These are phyloP conservation scores for Cephus rjabovi DNA, from an alignment of 2,888 invertebrate species.

Conservation along the genomic window DNA sequence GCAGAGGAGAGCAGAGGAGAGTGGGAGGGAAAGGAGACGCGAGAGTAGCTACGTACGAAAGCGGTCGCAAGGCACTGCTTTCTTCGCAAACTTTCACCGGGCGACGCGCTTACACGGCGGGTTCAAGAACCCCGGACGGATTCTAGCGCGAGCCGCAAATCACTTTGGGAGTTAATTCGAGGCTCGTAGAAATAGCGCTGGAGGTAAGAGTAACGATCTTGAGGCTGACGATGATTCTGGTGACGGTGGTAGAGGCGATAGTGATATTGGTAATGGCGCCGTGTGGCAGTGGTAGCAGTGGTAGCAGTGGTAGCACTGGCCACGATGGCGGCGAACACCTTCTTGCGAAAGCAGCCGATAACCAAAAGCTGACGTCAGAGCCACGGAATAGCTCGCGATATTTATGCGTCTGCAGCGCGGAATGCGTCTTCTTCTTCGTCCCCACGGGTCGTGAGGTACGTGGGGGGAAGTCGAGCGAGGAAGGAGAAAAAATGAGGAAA, in stretches of 20 bases:
- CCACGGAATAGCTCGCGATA: background rate
- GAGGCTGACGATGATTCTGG: background rate
- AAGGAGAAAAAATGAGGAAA: background rate
- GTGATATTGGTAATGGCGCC: too few species aligned
- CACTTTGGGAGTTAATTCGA: slow-evolving; percentile 15
- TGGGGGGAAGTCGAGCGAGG: background rate
- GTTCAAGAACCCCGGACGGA: slow-evolving; percentile 37
- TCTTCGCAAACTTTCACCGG: slow-evolving; percentile 64
- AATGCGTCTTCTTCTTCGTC: background rate
- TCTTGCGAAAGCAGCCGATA: background rate
- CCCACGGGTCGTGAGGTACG: background rate
- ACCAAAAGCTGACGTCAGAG: background rate
- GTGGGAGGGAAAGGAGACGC: slow-evolving; percentile 18
- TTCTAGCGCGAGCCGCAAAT: slow-evolving; percentile 23
- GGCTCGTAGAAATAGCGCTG: slow-evolving; percentile 4
- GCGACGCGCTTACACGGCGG: slow-evolving; percentile 16
- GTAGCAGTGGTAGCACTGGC: background rate
- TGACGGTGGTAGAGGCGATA: background rate
- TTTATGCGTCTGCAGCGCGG: background rate
- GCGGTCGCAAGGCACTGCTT: slow-evolving; percentile 43
- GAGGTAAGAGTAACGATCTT: background rate
- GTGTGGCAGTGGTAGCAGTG: background rate
- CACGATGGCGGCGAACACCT: background rate
- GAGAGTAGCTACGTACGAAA: background rate
- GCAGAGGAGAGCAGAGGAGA: slow-evolving; percentile 9